Evolutionary conservation across 2,113 vertebrate species (phyloP).

Genomic region (Antechinus flavipes): DNA sequence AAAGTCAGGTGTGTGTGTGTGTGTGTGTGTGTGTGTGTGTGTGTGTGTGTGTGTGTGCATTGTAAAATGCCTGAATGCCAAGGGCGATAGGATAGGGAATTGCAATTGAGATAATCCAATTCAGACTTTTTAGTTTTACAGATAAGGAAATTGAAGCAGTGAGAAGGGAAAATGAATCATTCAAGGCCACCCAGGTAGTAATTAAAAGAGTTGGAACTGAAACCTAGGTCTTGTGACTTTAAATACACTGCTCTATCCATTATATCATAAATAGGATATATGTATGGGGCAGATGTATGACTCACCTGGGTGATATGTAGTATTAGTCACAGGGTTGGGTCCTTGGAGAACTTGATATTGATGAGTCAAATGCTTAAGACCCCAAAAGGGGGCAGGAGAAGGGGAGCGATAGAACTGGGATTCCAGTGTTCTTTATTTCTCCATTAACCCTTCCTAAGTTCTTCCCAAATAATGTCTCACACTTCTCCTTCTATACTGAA

Average conservation of each 20-base stretch:
- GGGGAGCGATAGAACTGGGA: neutral
- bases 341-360: neutral
- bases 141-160: neutral
- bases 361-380: neutral
- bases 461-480: neutral
- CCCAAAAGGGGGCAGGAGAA: neutral
- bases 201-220: neutral
- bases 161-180: neutral
- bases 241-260: neutral
- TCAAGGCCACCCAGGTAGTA: neutral
- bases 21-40: neutral
- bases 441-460: neutral
- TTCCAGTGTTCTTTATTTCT: neutral
- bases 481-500: too few relatives aligned
- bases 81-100: neutral
- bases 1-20: neutral
- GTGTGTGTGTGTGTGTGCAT: too few relatives aligned
- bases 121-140: neutral
- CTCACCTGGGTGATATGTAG: neutral
- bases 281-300: neutral
- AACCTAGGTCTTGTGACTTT: neutral
- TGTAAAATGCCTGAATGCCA: neutral
- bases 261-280: neutral
- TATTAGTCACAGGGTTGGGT: neutral
- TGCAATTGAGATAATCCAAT: neutral